Conservation (phyloP, 2,113 vertebrate species). For the Agapornis roseicollis region DNA sequence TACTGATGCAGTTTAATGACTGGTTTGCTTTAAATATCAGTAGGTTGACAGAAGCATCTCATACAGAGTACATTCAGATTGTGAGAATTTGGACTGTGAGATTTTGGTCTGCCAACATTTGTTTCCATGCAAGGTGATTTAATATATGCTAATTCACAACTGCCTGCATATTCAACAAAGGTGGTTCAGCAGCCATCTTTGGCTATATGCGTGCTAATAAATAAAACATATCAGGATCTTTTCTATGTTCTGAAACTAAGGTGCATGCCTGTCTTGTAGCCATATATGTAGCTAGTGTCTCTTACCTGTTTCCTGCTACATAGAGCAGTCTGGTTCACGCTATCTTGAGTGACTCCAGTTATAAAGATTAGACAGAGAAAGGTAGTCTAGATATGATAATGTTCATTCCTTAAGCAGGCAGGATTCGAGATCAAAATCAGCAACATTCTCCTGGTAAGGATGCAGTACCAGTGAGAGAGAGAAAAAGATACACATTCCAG, state of each 20-base stretch:
- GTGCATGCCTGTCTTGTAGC: neutral
- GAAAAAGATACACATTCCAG: rapidly evolving
- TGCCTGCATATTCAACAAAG: neutral
- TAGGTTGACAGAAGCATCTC: neutral
- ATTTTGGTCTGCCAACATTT: neutral
- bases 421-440: neutral
- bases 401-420: neutral
- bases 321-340: neutral
- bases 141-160: neutral
- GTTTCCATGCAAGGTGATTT: neutral
- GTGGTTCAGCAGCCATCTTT: neutral
- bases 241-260: neutral
- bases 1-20: neutral
- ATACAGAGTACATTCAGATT: neutral
- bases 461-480: neutral
- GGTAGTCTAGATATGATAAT: neutral
- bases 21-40: neutral
- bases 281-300: neutral
- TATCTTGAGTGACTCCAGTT: neutral
- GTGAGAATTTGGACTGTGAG: neutral
- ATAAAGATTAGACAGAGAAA: neutral
- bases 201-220: neutral
- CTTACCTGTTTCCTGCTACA: neutral
- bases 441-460: neutral
- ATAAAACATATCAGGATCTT: neutral